A percentile compares a stretch with the other conserved stretches of the same genome.
These are phyloP conservation scores for Sebastiscus albofasciatus DNA, from an alignment of 2,797 vertebrate genomes.

Conservation along the genomic window DNA sequence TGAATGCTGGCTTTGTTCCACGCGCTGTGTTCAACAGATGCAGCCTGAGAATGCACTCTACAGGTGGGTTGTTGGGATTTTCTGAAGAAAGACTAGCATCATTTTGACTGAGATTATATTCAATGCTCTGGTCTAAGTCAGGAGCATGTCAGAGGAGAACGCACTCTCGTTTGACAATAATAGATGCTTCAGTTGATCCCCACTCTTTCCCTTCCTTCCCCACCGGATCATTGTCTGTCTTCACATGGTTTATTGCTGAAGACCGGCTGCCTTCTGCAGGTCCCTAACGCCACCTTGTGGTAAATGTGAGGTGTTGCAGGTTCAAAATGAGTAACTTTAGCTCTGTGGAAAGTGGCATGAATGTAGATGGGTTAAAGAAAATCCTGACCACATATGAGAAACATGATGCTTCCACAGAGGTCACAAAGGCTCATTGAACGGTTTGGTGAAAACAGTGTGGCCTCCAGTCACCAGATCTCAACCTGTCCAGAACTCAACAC, in stretches of 20 bases:
- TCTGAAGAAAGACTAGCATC: neutral
- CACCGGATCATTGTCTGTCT: neutral
- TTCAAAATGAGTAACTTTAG: neutral
- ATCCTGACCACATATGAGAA: neutral
- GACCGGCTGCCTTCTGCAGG: neutral
- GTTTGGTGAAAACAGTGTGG: neutral
- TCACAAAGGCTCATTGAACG: neutral
- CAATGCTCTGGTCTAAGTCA: neutral
- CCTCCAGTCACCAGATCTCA: neutral
- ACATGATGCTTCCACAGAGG: neutral
- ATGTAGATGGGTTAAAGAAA: neutral
- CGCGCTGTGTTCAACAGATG: neutral
- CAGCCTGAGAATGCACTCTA: neutral
- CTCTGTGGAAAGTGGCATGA: neutral
- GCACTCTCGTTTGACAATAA: neutral
- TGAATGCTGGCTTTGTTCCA: constrained; percentile 24
- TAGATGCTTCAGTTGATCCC: constrained; percentile 25
- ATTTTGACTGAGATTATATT: constrained; percentile 16
- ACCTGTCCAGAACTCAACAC: neutral
- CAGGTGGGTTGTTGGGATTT: neutral
- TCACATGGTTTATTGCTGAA: neutral
- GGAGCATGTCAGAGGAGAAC: neutral
- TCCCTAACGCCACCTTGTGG: constrained; percentile 49
- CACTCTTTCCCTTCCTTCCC: neutral
- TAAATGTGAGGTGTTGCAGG: neutral